These are phyloP conservation scores for Brachynemurus nebulosus DNA, from an alignment of 2,888 invertebrate genomes.

Conservation along the genomic window DNA sequence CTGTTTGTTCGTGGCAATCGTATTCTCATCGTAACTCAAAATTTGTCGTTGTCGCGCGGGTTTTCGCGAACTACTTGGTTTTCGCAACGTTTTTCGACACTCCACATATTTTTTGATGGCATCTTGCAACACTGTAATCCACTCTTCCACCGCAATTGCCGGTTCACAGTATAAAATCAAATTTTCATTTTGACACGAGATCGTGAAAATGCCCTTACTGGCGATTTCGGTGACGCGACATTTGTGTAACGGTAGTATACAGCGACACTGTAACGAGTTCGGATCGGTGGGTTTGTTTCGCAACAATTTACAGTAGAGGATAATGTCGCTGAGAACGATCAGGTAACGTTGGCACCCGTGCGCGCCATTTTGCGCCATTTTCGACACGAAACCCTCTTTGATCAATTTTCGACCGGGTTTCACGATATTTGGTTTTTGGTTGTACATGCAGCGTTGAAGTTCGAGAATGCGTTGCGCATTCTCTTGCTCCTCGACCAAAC, in stretches of 20 bases:
- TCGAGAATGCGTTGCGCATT: constrained; percentile 51
- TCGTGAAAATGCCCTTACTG: constrained; percentile 43
- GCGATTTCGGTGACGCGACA: constrained; percentile 46
- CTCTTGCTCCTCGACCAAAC: constrained; percentile 58
- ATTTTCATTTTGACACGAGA: constrained; percentile 42
- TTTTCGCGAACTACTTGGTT: constrained; percentile 46
- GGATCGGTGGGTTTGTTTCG: constrained; percentile 39
- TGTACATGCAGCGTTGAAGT: constrained; percentile 47
- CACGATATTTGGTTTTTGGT: constrained; percentile 48
- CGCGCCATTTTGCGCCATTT: constrained; percentile 37
- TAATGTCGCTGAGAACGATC: constrained; percentile 55
- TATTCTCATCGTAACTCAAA: constrained; percentile 36
- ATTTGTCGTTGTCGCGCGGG: constrained; percentile 43
- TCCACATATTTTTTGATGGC: constrained; percentile 41
- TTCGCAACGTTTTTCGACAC: constrained; percentile 44
- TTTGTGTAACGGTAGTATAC: constrained; percentile 55
- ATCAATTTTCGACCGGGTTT: constrained; percentile 53
- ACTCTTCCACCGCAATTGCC: constrained; percentile 36
- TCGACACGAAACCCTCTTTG: constrained; percentile 47
- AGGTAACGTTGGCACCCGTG: constrained; percentile 42
- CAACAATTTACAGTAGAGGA: constrained; percentile 56
- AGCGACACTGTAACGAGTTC: constrained; percentile 47
- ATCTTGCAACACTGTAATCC: constrained; percentile 40
- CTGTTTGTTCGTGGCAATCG: not conserved
- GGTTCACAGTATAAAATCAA: constrained; percentile 42